Percentiles rank a stretch among this genome's conserved stretches.
These are phyloP conservation scores for Cryptocheilus praepositus DNA, from an alignment of 2,888 invertebrate genomes.

Conservation along the genomic window DNA sequence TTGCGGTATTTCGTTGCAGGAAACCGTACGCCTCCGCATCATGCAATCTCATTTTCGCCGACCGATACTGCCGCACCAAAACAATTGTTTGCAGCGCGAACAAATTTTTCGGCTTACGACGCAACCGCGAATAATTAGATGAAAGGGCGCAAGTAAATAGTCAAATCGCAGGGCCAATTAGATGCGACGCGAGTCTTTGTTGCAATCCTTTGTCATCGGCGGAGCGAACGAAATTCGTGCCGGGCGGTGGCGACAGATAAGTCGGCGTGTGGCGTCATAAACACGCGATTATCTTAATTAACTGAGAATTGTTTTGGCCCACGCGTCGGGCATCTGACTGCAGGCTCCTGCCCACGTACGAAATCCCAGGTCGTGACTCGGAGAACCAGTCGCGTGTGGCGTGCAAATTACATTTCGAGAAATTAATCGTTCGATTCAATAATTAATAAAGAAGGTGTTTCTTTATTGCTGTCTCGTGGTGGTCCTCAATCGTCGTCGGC, in stretches of 20 bases:
- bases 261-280: conserved; percentile 56
- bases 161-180: conserved; percentile 10
- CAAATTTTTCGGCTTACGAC: no score
- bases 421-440: not conserved
- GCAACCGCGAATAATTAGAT: not conserved
- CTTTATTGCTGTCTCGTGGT: no score
- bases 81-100: no score
- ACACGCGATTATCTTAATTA: conserved; percentile 72
- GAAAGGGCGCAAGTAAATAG: conserved; percentile 16
- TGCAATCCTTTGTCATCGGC: no score
- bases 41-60: not conserved
- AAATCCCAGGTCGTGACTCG: conserved; percentile 5
- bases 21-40: no score
- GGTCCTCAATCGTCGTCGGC: no score
- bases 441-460: no score
- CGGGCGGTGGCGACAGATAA: conserved; percentile 39
- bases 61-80: not conserved
- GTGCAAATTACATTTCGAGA: not conserved
- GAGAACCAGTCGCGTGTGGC: not conserved
- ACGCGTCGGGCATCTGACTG: conserved; percentile 51
- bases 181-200: no score
- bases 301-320: conserved; percentile 69
- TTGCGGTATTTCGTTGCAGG: no score
- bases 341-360: conserved; percentile 53
- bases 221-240: not conserved